phyloP scores from a whole-genome alignment of 2,113 vertebrate species.

The Melanerpes aurifrons region DNA sequence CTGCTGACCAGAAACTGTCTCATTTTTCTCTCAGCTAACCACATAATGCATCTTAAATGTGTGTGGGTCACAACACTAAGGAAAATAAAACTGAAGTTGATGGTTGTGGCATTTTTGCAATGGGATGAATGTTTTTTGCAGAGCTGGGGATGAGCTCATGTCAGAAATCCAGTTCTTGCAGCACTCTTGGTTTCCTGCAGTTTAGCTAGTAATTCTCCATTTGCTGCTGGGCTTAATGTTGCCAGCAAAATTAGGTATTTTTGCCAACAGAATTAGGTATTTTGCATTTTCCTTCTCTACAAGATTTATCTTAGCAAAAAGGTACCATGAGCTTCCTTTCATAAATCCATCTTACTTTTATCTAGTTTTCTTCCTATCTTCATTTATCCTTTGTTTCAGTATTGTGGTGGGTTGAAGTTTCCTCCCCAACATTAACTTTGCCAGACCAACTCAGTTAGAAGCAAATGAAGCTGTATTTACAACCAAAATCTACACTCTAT shows the following conservation, averaged over 20 bases:
- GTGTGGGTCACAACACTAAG: not conserved
- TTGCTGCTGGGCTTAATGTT: not conserved
- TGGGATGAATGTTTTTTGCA: not conserved
- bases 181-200: not conserved
- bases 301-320: not conserved
- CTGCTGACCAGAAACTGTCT: not conserved
- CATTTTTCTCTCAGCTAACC: not conserved
- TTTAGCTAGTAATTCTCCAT: not conserved
- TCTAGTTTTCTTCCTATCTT: too few species aligned
- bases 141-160: not conserved
- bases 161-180: not conserved
- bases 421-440: too few species aligned
- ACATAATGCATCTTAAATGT: not conserved
- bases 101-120: not conserved
- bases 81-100: not conserved
- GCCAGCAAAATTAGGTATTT: not conserved
- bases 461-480: too few species aligned
- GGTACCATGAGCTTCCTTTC: too few species aligned
- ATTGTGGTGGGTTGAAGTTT: too few species aligned
- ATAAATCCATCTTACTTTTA: too few species aligned
- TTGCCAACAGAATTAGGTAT: not conserved
- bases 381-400: too few species aligned
- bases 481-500: too few species aligned
- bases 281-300: not conserved
- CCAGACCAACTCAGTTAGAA: too few species aligned